A percentile compares a stretch with the other conserved stretches of the same genome.
These are phyloP conservation scores for Pelodiscus sinensis DNA, from an alignment of 2,113 vertebrate genomes.

Conservation along the genomic window DNA sequence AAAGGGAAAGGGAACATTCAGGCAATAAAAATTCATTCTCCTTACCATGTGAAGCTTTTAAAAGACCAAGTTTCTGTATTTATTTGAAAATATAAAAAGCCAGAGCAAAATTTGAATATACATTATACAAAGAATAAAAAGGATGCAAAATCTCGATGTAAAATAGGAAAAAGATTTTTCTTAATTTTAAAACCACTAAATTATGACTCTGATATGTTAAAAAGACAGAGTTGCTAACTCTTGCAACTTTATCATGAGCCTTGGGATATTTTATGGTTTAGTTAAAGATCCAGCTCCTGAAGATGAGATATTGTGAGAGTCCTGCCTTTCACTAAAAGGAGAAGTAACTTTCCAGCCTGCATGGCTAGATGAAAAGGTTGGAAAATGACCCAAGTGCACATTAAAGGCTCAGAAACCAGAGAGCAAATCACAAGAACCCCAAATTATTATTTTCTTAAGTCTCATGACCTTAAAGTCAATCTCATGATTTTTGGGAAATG, in stretches of 20 bases:
- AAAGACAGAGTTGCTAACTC: background rate
- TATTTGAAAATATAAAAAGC: background rate
- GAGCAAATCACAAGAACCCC: background rate
- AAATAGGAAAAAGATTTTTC: no score
- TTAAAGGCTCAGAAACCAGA: background rate
- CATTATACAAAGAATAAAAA: background rate
- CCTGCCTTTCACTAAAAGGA: background rate
- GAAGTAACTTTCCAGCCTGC: background rate
- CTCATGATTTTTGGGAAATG: background rate
- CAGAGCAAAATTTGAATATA: background rate
- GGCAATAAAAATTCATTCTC: background rate
- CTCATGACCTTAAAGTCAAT: background rate
- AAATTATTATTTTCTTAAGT: background rate
- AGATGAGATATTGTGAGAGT: background rate
- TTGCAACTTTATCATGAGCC: background rate
- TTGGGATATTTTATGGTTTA: background rate
- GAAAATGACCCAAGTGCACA: background rate
- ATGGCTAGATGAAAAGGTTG: background rate
- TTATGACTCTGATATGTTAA: background rate
- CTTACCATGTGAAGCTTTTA: background rate
- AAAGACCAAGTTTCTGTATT: background rate
- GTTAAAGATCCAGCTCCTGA: background rate
- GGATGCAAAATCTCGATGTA: background rate
- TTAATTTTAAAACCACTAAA: background rate
- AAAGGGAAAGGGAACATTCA: background rate